Base-by-base conservation (phyloP, 64 coral and sea anemone species). In the Catalaphyllia jardinei region DNA sequence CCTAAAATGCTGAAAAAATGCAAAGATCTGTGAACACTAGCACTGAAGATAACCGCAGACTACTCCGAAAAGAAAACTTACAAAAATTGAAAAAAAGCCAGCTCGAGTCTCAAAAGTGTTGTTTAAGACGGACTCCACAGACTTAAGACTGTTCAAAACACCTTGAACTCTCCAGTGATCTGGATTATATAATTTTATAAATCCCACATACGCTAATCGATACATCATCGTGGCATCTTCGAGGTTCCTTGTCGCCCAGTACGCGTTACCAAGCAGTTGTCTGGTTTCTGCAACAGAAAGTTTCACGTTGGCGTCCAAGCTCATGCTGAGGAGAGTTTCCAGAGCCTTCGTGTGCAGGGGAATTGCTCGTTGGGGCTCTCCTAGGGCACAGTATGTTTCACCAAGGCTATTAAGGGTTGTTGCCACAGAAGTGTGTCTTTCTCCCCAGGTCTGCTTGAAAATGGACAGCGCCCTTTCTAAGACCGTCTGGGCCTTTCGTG, bases 361-460 rank as follows among this genome's bases (percentile, higher is more conserved):
- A 60, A 79, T 60, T 5, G 93, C 89, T 30, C 65, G 4, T 65
- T 51, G 14, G 25, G 86, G 75, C 72, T 95, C 71, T 30, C 71
- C 69, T 16, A 76, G 62, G 18, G 75, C 63, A 78, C 83, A 46
- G 57, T 88, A 67, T 39, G 93, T 85, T 69, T 86, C 94, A 19
- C 89, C 94, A 60, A 95, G 78, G 89, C 94, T 95, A 54, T 95
- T 95, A 24, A 75, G 60, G 39, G 86, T 39, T 28, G 89, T 88
- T 72, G 86, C 72, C 17, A 91, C 85, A 10, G 94, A 78, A 61
- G 49, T 92, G 78, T 95, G 94, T 4, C 17, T 15, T 24, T 38
- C 49, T 0, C 94, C 89, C 94, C 89, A 95, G 6, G 94, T 92
- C 19, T 49, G 65, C 17, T 92, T 88, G 22, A 95, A 95, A 57